These are phyloP conservation scores for Amphimallon solstitiale DNA, from an alignment of 2,888 invertebrate genomes.

Conservation along the genomic window DNA sequence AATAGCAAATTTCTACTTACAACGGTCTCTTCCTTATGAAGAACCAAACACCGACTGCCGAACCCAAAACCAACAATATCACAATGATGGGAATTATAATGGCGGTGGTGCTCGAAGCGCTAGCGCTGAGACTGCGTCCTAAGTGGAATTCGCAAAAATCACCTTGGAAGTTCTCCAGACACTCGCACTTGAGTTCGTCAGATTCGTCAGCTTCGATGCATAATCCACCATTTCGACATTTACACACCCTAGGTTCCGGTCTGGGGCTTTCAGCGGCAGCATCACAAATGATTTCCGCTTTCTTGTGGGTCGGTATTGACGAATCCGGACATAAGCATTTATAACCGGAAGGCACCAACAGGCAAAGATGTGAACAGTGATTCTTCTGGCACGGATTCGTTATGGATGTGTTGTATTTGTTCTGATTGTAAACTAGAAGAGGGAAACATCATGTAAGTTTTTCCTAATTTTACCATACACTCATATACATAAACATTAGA, in stretches of 20 bases:
- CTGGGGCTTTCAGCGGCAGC: slow-evolving; percentile 82
- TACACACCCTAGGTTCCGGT: slow-evolving; percentile 80
- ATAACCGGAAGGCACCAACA: slow-evolving; percentile 87
- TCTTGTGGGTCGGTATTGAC: slow-evolving; percentile 64
- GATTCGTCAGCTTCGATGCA: slow-evolving; percentile 70
- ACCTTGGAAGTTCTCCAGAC: slow-evolving; percentile 78
- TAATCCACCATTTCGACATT: slow-evolving; percentile 87
- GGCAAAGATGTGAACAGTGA: slow-evolving; percentile 92
- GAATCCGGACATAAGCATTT: slow-evolving; percentile 92
- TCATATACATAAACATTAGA: too few species aligned
- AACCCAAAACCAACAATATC: slow-evolving; percentile 76
- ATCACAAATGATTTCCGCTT: slow-evolving; percentile 80
- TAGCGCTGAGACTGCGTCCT: slow-evolving; percentile 68
- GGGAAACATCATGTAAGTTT: not conserved
- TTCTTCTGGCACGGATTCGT: slow-evolving; percentile 75
- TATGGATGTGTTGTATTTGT: slow-evolving; percentile 82
- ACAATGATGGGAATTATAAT: slow-evolving; percentile 86
- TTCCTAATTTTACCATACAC: too few species aligned
- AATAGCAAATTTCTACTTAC: slow-evolving; percentile 67
- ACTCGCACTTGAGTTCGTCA: slow-evolving; percentile 76
- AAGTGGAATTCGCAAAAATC: slow-evolving; percentile 76
- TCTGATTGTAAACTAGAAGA: slow-evolving; percentile 77
- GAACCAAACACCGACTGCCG: slow-evolving; percentile 82
- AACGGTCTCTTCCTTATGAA: slow-evolving; percentile 84
- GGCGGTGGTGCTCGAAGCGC: slow-evolving; percentile 72